Percentiles rank a stretch among this genome's conserved stretches.
These are phyloP conservation scores for Engraulis encrasicolus DNA, from an alignment of 2,113 vertebrate species.

Conservation along the genomic window DNA sequence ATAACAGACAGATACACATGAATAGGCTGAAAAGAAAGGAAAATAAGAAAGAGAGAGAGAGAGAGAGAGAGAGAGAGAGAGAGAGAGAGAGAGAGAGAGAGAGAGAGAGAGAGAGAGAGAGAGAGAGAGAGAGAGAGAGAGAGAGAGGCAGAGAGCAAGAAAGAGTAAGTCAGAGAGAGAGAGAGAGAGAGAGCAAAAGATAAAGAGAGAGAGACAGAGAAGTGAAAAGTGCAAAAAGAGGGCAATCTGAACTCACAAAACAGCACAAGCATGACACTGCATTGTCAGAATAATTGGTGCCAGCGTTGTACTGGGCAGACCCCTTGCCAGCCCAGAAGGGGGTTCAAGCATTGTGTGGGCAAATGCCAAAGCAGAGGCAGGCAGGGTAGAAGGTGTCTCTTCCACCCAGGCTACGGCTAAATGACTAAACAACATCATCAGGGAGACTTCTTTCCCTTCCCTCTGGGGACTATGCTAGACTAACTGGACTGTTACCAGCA, in stretches of 20 bases:
- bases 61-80: no score
- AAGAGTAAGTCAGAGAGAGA: no score
- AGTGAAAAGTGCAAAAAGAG: not conserved
- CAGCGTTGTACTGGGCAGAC: conserved; percentile 5
- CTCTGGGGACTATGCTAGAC: not conserved
- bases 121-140: no score
- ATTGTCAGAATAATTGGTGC: conserved; percentile 33
- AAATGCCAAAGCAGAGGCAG: not conserved
- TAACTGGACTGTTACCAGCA: not conserved
- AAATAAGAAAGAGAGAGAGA: no score
- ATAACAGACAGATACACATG: no score
- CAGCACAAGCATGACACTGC: conserved; percentile 18
- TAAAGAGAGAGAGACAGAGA: not conserved
- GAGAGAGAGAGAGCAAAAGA: no score
- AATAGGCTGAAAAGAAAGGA: no score
- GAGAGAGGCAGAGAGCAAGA: no score
- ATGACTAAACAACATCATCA: conserved; percentile 36
- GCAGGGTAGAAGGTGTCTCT: conserved; percentile 39
- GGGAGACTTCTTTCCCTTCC: conserved; percentile 6
- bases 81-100: no score
- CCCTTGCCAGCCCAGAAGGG: not conserved
- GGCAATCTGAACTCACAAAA: conserved; percentile 8
- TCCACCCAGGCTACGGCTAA: conserved; percentile 30
- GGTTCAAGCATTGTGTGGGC: conserved; percentile 30
- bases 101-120: no score